Evolutionary conservation across 1,140 invertebrate species (phyloP).

Genomic region (Drosophila biarmipes): DNA sequence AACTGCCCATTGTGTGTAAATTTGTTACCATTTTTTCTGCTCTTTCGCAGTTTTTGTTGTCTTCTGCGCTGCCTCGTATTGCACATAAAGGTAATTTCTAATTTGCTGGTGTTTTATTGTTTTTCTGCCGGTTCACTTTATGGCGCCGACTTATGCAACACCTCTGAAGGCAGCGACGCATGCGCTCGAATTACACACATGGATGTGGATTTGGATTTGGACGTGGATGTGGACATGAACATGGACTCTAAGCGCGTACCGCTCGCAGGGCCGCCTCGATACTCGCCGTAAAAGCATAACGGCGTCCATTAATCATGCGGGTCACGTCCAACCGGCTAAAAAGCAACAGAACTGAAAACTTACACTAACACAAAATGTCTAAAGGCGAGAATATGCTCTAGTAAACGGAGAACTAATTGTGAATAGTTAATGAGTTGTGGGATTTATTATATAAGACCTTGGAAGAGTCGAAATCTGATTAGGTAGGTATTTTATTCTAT

Average conservation of each 20-base stretch:
- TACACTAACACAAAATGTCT: constrained; percentile 22
- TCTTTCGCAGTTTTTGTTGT: constrained; percentile 1
- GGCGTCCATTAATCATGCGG: constrained; percentile 78
- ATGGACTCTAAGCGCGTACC: constrained; percentile 30
- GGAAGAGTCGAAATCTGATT: not conserved
- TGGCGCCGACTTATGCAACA: constrained; percentile 66
- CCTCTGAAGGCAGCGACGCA: constrained; percentile 49
- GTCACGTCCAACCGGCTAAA: constrained; percentile 34
- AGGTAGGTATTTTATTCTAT: not conserved
- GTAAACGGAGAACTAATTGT: constrained; percentile 30
- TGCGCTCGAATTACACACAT: constrained; percentile 66
- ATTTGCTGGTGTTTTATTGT: constrained; percentile 82
- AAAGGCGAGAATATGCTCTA: constrained; percentile 11
- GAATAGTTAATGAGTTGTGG: constrained; percentile 19
- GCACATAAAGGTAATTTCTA: constrained; percentile 82
- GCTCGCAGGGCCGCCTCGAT: constrained; percentile 31
- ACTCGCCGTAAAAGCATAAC: constrained; percentile 71
- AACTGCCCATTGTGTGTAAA: constrained; percentile 78
- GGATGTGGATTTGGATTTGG: not conserved
- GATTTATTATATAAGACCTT: not conserved
- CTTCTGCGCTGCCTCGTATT: constrained; percentile 36
- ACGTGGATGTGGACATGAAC: not conserved
- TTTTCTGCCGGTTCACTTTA: constrained; percentile 66
- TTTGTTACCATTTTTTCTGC: constrained; percentile 73
- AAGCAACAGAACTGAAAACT: constrained; percentile 43